Base-by-base conservation (phyloP, 2,888 invertebrate species). In the Erpobdella octoculata region DNA sequence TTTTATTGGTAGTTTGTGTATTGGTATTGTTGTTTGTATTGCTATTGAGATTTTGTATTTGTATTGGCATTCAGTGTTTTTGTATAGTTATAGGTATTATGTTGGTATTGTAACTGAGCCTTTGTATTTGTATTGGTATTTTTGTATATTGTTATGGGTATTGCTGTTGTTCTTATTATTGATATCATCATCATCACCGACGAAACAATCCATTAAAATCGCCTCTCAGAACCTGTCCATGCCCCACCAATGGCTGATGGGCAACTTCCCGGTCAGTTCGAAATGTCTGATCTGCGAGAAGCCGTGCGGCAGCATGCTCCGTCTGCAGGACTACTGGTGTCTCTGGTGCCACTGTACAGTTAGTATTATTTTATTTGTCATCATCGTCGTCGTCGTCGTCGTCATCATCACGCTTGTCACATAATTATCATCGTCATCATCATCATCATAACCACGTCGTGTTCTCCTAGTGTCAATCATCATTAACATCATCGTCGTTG, bases 211-310 rank as follows among this genome's bases (percentile, higher is more conserved):
- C 9, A n/a, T 21, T 9, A 6, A 21, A 33, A 21, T 25, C 25
- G 9, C n/a, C n/a, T 21, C 6, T 2, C 73, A 81, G 80, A 78
- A 75, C 77, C 78, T 84, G n/a, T 77, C 80, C 76, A 93, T 95
- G 92, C 94, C 94, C 18, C 96, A 97, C 85, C 96, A 97, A 81
- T 97, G 96, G 96, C 87, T 96, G 87, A 95, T 95, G 83, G 95
- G 96, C 53, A 96, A 96, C 85, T 86, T 96, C 76, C 93, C 95
- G 3, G 94, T 95, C 71, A 91, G 93, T 72, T 90, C 94, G 74
- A 91, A 92, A 83, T 97, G 96, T 84, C 87, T 88, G 76, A 88
- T 92, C 74, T 97, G 96, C 85, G 94, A 94, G 81, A 93, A 93
- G 85, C 94, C 92, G 9, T 96, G 96, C 85, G 96, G 96, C 72